phyloP scores from a whole-genome alignment of 23 tunicate species.

The Styela clava region DNA sequence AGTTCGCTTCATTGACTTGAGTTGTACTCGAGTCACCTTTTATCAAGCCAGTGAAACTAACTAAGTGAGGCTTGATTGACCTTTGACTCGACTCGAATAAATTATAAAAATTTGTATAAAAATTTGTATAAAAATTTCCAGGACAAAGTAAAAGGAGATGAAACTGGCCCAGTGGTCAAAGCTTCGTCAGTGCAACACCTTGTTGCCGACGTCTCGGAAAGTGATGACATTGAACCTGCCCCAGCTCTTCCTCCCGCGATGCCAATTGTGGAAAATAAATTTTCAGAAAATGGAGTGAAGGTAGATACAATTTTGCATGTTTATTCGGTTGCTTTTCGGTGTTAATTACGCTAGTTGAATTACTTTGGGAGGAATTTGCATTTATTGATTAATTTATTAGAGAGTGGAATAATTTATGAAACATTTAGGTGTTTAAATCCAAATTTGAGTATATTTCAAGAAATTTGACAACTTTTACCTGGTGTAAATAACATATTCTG shows the following conservation, averaged over 20 bases:
- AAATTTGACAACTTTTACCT: too few relatives aligned
- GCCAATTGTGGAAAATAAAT: slow-evolving; percentile 58
- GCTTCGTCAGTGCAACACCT: slow-evolving; percentile 65
- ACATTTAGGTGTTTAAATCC: too few relatives aligned
- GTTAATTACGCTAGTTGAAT: neutral
- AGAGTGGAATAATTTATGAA: neutral
- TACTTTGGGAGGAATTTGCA: neutral
- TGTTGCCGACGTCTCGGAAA: slow-evolving; percentile 31
- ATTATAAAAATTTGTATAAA: too few relatives aligned
- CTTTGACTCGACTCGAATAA: too few relatives aligned
- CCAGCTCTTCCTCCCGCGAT: slow-evolving; percentile 81
- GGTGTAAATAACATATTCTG: too few relatives aligned
- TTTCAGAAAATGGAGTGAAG: slow-evolving; percentile 24
- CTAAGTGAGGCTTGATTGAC: too few relatives aligned
- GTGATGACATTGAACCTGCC: slow-evolving; percentile 45
- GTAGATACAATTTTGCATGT: too few relatives aligned
- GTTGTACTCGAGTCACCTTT: too few relatives aligned
- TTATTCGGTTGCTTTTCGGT: neutral
- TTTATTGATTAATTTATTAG: too few relatives aligned
- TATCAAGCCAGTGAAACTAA: too few relatives aligned
- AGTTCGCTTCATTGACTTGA: too few relatives aligned
- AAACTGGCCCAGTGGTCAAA: neutral
- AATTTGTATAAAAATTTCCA: neutral
- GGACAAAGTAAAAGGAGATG: slow-evolving; percentile 3
- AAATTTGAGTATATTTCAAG: too few relatives aligned